Base-by-base conservation (phyloP, 2,113 vertebrate genomes). In the Leptobrachium ailaonicum region DNA sequence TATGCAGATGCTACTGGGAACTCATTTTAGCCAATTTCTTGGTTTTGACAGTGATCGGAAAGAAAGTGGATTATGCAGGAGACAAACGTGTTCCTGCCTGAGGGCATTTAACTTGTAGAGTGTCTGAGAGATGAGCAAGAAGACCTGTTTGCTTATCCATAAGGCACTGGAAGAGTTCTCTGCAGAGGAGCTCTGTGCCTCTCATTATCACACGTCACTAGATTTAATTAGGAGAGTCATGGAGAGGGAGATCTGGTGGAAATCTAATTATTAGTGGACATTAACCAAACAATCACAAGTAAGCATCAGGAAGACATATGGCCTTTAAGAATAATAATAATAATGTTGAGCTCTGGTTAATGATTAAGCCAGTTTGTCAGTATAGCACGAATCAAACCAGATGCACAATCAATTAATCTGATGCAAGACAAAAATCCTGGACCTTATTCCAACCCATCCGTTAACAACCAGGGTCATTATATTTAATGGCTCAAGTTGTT, bases 11-110 rank as follows among this genome's bases (percentile, higher is more conserved):
- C 41, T n/a, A 47, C 20, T 32, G 42, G 71, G 44, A 70, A 62
- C 41, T 71, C 43, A 10, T 78, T 71, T 45, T n/a, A 78, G 44
- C 68, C 76, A 78, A 71, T 63, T 71, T 50, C 68, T 78, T 62
- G 53, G 63, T 60, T 71, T 47, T 78, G 67, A 78, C 76, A 78
- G 76, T 40, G 60, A 63, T 62, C 13, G 68, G 11, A 44, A 71
- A 44, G 32, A 78, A 14, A 69, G 2, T 44, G 53, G 43, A 10
- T 62, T 40, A 77, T 77, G 4, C 9, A 6, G 20, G 42, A 47
- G 43, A 8, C 43, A 56, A 11, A 67, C 47, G 42, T 43, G 8
- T 40, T 41, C 6, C 40, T 63, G 76, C 76, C 67, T 78, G 4
- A 5, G 76, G 76, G 67, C 41, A 42, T 41, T 70, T 58, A 70